Evolutionary conservation across 2,888 invertebrate species (phyloP), one percentile per base, ranked within the genome.

Genomic region (Tinea semifulvella): DNA sequence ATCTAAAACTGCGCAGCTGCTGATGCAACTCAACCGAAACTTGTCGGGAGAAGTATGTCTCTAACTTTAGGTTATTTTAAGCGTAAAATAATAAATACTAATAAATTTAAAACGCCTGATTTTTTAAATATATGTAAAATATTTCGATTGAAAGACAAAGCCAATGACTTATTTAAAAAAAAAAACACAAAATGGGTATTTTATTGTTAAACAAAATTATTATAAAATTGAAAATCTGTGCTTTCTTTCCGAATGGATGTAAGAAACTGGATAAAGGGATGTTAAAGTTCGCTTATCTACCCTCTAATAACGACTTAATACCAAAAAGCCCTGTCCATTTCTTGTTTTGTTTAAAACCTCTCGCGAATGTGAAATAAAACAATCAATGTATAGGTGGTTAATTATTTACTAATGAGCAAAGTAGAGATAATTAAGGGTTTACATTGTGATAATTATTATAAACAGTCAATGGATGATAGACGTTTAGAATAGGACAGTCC

Each of bases 261-360:
- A 19, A 3, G n/a, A 13, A 40, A 40, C 40, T 40, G 22, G n/a
- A 14, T 19, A 13, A 13, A 40, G 22, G 40, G 38, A 38, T 38
- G 38, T 38, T 18, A 38, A 38, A 38, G 38, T 38, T 38, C 38
- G 16, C n/a, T 13, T 31, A 14, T 14, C 13, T 31, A 31, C 5
- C 26, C 26, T 6, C 2, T 11, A 26, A 13, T n/a, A 27, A 31
- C 31, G 31, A 31, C 2, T 13, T 14, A 2, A 31, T 31, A 3
- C 7, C 5, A 13, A 4, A 31, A 13, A 4, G 2, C n/a, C 2
- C 31, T 31, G 14, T 31, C 2, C 31, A 13, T 31, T 31, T 7
- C 31, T 31, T 7, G 4, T 31, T 31, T 31, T 31, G 7, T 26
- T 26, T 26, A 26, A 26, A 26, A 3, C n/a, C n/a, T n/a, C n/a